phyloP scores from a whole-genome alignment of 2,797 vertebrate species.

The Rhinichthys osculus region DNA sequence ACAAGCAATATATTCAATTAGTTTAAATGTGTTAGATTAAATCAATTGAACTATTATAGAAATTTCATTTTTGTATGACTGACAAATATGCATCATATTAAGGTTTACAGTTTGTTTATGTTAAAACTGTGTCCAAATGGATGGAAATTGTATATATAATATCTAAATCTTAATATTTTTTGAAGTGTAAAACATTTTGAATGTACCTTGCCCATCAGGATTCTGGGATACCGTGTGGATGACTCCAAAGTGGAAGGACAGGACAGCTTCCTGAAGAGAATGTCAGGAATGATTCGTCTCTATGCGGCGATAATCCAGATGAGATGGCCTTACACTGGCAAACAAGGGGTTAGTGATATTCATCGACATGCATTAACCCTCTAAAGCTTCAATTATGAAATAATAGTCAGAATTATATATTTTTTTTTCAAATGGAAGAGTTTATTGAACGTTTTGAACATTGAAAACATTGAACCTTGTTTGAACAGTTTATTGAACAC shows the following conservation, averaged over 20 bases:
- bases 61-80: not conserved
- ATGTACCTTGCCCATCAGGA: constrained; percentile 69
- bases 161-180: not conserved
- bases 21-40: not conserved
- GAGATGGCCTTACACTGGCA: constrained; percentile 83
- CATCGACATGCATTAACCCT: not conserved
- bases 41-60: not conserved
- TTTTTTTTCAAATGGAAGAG: not conserved
- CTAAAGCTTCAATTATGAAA: not conserved
- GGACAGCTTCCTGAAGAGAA: constrained; percentile 94
- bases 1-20: not conserved
- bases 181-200: not conserved
- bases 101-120: not conserved
- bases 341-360: constrained; percentile 78
- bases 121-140: not conserved
- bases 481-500: not conserved
- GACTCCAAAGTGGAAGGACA: constrained; percentile 88
- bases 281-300: constrained; percentile 95
- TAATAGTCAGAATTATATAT: too few relatives aligned
- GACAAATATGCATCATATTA: not conserved
- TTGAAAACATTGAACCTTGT: too few relatives aligned
- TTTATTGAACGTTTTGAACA: too few relatives aligned
- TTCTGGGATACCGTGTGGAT: constrained; percentile 89
- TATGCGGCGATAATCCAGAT: constrained; percentile 87
- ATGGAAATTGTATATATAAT: not conserved